Base-by-base conservation (phyloP, 37 sponge, comb jelly and placozoan genomes). In the Diacarnus erythraeanus region DNA sequence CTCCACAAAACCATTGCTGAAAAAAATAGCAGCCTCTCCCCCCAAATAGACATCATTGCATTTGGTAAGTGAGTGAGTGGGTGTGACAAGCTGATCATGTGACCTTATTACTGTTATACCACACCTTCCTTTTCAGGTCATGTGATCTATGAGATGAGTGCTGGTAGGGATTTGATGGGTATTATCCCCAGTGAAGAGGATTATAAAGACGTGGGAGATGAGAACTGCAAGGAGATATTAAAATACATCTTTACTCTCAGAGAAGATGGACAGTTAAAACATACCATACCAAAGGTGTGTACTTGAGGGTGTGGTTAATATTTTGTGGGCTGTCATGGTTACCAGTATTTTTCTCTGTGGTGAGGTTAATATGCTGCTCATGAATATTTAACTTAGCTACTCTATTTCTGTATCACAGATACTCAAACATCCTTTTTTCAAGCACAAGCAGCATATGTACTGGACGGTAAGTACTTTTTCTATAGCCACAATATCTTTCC, bases 41-140 rank as follows among this genome's bases (percentile, higher is more conserved):
- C n/a, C 0, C 34, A 23, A 58, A 63, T 81, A 9, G 88, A 88
- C 57, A 26, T 78, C 33, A 64, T 79, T 38, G 73, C 74, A 78
- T 88, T 88, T 77, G 88, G 88, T 88, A 12, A 39, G 71, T 65
- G 10, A 6, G 12, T 47, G 51, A 15, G 12, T 12, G 12, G 51
- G 12, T 47, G 51, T n/a, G n/a, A n/a, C n/a, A n/a, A n/a, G n/a
- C n/a, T n/a, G n/a, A n/a, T n/a, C n/a, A n/a, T n/a, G 51, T 47
- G 51, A 47, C 6, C 12, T 47, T n/a, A n/a, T n/a, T n/a, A n/a
- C n/a, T n/a, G n/a, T n/a, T n/a, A n/a, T n/a, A 47, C 51, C 34
- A 6, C 29, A 2, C 17, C 30, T 3, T 30, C 33, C 31, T 2
- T 30, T 65, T n/a, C 9, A 60, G 61, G 23, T 60, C 27, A 25